Base-by-base conservation (phyloP, 2,797 vertebrate genomes). In the Paratrypauchen microcephalus region DNA sequence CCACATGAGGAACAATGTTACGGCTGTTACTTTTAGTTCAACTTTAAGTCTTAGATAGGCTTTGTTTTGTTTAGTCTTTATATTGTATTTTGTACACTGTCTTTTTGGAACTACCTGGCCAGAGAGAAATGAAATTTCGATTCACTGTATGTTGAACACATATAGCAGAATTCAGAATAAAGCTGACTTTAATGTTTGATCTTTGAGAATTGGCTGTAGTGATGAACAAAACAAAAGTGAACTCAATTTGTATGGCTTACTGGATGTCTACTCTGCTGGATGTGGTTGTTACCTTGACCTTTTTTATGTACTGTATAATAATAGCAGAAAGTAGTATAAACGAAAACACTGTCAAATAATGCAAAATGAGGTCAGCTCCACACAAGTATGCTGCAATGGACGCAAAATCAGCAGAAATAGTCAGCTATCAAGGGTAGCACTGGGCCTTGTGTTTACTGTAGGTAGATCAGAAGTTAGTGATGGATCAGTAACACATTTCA, bases 371-470 rank as follows among this genome's bases (percentile, higher is more conserved):
- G 89, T 89, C 89, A 88, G 85, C 77, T 80, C 56, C 73, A 80
- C 66, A 74, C 61, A 86, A 84, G 78, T 87, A 50, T 86, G 76
- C 89, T 81, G 89, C 90, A 87, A 83, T 72, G 82, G 80, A 79
- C 83, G 87, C 85, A 82, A 76, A 83, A 87, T 92, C 90, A 89
- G 88, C 90, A 89, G 65, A 88, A 88, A 75, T 2, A 88, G 65
- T 82, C 86, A 84, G 86, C 86, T 90, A 86, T 71, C 84, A 50
- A 18, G 50, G 82, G 83, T 88, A 83, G 78, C 80, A 65, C 65
- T 32, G 36, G 90, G 90, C 90, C 90, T 89, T 69, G 59, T 92
- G 91, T 92, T 92, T 92, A 92, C 90, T 81, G 82, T 77, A 26
- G 72, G 72, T 69, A 73, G 52, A 64, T 23, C 61, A 60, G 60